A percentile compares a stretch with the other conserved stretches of the same genome.
phyloP scores from a whole-genome alignment of 2,113 vertebrate genomes.

The Hylia prasina region DNA sequence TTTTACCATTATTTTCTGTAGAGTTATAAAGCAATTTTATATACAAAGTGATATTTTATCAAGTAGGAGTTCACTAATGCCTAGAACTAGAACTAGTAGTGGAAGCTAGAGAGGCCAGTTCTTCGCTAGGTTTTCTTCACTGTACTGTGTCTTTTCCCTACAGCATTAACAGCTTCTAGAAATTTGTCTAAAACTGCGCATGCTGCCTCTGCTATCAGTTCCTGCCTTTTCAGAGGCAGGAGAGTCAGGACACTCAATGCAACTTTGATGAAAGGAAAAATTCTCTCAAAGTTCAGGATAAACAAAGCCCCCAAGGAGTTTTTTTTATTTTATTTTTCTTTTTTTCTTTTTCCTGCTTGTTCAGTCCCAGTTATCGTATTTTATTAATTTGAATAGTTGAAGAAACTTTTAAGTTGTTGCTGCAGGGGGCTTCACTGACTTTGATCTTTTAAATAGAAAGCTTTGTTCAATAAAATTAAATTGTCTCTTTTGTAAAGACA shows the following conservation, averaged over 20 bases:
- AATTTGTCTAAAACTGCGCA: neutral
- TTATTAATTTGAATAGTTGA: conserved; percentile 15
- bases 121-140: neutral
- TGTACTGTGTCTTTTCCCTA: neutral
- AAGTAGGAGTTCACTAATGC: neutral
- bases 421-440: neutral
- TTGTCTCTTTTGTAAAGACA: neutral
- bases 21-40: neutral
- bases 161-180: neutral
- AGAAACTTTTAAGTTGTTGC: conserved; percentile 8
- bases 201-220: neutral
- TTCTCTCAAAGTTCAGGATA: neutral
- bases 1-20: neutral
- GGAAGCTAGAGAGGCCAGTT: neutral
- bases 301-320: neutral
- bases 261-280: neutral
- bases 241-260: neutral
- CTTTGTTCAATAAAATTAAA: conserved; percentile 28
- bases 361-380: neutral
- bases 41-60: neutral
- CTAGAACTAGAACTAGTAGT: neutral
- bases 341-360: neutral
- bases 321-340: neutral
- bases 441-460: conserved; percentile 52
- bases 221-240: neutral